Base-by-base conservation (phyloP, 1,140 invertebrate species). In the Palaemon carinicauda region DNA sequence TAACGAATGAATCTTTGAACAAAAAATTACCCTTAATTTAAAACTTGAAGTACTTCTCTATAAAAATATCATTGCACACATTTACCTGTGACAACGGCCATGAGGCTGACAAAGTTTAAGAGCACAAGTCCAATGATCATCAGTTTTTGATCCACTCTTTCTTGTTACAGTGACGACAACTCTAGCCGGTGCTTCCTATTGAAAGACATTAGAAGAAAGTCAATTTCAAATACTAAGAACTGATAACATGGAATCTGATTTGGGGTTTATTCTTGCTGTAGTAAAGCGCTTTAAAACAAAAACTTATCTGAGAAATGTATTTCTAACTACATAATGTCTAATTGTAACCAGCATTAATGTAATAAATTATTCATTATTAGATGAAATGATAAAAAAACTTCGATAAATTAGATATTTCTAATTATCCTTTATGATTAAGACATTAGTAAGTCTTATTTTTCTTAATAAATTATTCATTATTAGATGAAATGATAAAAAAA, bases 81-180 rank as follows among this genome's bases (percentile, higher is more conserved):
- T 41, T 53, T 21, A 86, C 83, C 83, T 86, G 54, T 54, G 41
- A 29, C 83, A 86, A 3, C 29, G 75, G 0, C 83, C 83, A 54
- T 86, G 33, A 7, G 83, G 83, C 19, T 86, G 83, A 21, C 83
- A 86, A 0, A 86, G 83, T 53, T 19, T 51, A 19, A 86, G 83
- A 24, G 75, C 21, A 29, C 83, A 86, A 21, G 83, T 77, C 56
- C 75, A 80, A 15, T 41, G 60, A 33, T 53, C 51, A 19, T 41
- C 52, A 31, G 51, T 19, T 33, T 15, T 19, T 12, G 12, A 17
- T 51, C 75, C 75, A 21, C 75, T 50, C 50, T 52, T 31, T 50
- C 50, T 17, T 52, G 27, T 19, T n/a, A 86, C 77, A 21, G 10
- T 73, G 50, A 86, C 83, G 50, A 73, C 83, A 3, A 86, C 75